A percentile compares a stretch with the other conserved stretches of the same genome.
Evolutionary conservation across 2,888 invertebrate species (phyloP).

Genomic region (Orchestes rusci): DNA sequence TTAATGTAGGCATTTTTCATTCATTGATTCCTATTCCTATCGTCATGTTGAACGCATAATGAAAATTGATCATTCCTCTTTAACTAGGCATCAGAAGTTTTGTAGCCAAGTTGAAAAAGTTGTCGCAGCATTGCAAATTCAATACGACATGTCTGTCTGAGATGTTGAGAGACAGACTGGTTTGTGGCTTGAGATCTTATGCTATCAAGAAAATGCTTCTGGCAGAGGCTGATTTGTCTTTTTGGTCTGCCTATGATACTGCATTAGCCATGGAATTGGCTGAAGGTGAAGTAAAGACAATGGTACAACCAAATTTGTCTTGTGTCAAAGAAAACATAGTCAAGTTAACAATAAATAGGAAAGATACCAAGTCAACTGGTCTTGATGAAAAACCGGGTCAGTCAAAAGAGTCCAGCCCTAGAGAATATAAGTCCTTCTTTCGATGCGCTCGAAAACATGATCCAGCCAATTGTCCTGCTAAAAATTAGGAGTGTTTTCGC

Average conservation of each 20-base stretch:
- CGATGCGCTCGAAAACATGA: slow-evolving; percentile 7
- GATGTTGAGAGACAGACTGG: slow-evolving; percentile 23
- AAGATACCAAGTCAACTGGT: neutral
- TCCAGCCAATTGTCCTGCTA: slow-evolving; percentile 14
- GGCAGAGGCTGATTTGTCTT: slow-evolving; percentile 12
- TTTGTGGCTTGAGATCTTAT: slow-evolving; percentile 26
- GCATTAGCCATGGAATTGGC: slow-evolving; percentile 16
- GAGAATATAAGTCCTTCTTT: neutral
- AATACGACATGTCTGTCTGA: slow-evolving; percentile 27
- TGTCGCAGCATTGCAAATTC: slow-evolving; percentile 29
- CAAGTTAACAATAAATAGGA: slow-evolving; percentile 1
- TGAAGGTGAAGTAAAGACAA: slow-evolving; percentile 12
- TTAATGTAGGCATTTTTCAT: too few species aligned
- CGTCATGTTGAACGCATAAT: too few species aligned
- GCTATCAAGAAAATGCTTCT: slow-evolving; percentile 25
- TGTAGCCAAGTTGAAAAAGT: slow-evolving; percentile 26
- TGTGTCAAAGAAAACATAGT: neutral
- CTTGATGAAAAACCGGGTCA: neutral
- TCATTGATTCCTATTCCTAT: too few species aligned
- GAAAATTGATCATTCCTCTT: too few species aligned
- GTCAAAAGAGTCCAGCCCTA: neutral
- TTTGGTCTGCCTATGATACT: slow-evolving; percentile 3
- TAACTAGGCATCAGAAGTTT: slow-evolving; percentile 19
- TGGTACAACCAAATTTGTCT: neutral
- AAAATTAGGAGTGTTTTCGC: slow-evolving; percentile 13